These are phyloP conservation scores for Lichenostomus cassidix DNA, from an alignment of 2,113 vertebrate genomes.

Conservation along the genomic window DNA sequence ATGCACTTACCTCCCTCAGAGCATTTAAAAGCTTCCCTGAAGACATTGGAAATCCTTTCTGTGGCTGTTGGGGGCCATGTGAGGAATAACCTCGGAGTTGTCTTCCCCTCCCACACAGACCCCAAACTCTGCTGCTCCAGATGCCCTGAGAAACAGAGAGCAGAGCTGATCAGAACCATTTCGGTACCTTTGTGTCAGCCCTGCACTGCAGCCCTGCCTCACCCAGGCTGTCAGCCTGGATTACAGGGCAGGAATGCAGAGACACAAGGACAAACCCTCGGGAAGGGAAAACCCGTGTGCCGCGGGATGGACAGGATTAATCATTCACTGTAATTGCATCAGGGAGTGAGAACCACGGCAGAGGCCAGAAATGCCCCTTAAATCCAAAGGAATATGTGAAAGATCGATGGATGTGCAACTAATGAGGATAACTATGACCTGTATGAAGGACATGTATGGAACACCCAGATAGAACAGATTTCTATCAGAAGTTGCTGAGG, in stretches of 20 bases:
- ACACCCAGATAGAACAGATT: not conserved
- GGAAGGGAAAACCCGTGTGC: constrained; percentile 10
- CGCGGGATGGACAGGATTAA: not conserved
- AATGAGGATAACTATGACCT: not conserved
- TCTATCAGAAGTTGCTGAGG: not conserved
- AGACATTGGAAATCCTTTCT: not conserved
- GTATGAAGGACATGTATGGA: not conserved
- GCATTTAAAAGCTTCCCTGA: not conserved
- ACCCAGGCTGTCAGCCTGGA: constrained; percentile 19
- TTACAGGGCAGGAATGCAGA: constrained; percentile 14
- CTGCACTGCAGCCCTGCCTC: not conserved
- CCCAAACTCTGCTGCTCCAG: not conserved
- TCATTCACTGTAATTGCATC: not conserved
- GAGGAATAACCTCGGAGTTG: not conserved
- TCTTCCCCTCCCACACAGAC: not conserved
- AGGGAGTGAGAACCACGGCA: not conserved
- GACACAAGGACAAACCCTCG: not conserved
- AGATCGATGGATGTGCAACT: not conserved
- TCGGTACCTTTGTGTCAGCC: not conserved
- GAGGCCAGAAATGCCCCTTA: not conserved
- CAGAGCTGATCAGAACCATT: not conserved
- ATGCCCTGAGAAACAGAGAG: not conserved
- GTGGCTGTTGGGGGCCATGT: not conserved
- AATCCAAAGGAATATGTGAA: not conserved
- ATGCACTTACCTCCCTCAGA: not conserved